Evolutionary conservation across 2,113 vertebrate genomes (phyloP).

Genomic region (Cephalopholis sonnerati): DNA sequence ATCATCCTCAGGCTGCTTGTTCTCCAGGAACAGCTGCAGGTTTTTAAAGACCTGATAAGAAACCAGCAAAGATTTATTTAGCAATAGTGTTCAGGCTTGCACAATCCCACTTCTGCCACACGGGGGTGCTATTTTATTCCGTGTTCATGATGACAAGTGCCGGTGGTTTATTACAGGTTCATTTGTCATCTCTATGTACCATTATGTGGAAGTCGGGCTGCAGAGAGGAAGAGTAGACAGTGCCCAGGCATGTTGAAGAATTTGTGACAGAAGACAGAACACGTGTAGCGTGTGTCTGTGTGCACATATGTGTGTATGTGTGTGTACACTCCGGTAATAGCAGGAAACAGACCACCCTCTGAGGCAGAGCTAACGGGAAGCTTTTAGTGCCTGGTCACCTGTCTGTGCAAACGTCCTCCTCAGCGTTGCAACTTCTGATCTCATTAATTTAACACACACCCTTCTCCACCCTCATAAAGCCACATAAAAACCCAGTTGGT

Average conservation of each 20-base stretch:
- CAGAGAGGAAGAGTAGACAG: background rate
- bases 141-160: conserved; percentile 24
- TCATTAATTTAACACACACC: conserved; percentile 33
- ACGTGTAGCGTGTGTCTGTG: background rate
- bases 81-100: background rate
- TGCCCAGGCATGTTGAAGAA: background rate
- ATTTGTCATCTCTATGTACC: background rate
- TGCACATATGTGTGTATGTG: background rate
- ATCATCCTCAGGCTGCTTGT: conserved; percentile 97
- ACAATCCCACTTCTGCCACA: conserved; percentile 45
- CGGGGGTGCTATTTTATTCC: conserved; percentile 41
- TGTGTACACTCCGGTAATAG: conserved; percentile 44
- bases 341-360: conserved; percentile 75
- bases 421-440: conserved; percentile 24
- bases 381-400: conserved; percentile 74
- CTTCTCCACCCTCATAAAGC: background rate
- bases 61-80: background rate
- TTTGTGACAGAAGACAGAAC: conserved; percentile 16
- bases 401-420: conserved; percentile 74
- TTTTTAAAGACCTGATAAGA: conserved; percentile 95
- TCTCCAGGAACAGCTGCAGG: conserved; percentile 97
- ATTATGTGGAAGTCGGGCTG: background rate
- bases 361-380: conserved; percentile 65
- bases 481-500: background rate
- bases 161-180: conserved; percentile 24